Evolutionary conservation across 1,140 invertebrate species (phyloP), one percentile per base, ranked within the genome.

Genomic region (Laupala kohalensis): DNA sequence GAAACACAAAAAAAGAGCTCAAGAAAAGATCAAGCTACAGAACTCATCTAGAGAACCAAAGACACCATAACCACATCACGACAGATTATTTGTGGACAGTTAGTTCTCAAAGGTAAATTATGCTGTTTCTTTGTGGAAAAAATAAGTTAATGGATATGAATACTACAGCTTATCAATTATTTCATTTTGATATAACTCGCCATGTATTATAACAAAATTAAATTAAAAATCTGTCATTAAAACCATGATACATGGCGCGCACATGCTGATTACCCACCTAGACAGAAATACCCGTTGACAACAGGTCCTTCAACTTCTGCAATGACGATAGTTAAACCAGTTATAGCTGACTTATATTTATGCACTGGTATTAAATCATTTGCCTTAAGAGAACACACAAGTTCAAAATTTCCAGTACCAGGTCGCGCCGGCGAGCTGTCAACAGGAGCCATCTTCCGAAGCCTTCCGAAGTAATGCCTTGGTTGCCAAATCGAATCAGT

Each of bases 261-360:
- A n/a, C n/a, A n/a, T n/a, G n/a, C n/a, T n/a, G n/a, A n/a, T n/a
- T n/a, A n/a, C 82, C 83, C 84, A 95, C 94, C 92, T 25, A 95
- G 80, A 77, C 88, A 90, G 78, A 96, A 92, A 78, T 90, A 94
- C 72, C 93, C 92, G 78, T 90, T 89, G 1, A 95, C 92, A 29
- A 95, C 81, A 23, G 94, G 94, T 9, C 93, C 93, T 73, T 93
- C 91, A 6, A 95, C 88, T 77, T 94, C 87, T 13, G 91, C 92
- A 73, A 95, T 86, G 73, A 90, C 88, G 65, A 96, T 85, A 19
- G 86, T 90, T 13, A 96, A 76, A 9, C 92, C 92, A 6, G 92
- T 94, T 74, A 85, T 86, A 70, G 84, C 85, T 1, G 92, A 95
- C 75, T 86, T 86, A 79, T 93, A 95, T 80, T 95, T 93, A 74